These are phyloP conservation scores for Eurytoma californica DNA, from an alignment of 2,888 invertebrate species.

Conservation along the genomic window DNA sequence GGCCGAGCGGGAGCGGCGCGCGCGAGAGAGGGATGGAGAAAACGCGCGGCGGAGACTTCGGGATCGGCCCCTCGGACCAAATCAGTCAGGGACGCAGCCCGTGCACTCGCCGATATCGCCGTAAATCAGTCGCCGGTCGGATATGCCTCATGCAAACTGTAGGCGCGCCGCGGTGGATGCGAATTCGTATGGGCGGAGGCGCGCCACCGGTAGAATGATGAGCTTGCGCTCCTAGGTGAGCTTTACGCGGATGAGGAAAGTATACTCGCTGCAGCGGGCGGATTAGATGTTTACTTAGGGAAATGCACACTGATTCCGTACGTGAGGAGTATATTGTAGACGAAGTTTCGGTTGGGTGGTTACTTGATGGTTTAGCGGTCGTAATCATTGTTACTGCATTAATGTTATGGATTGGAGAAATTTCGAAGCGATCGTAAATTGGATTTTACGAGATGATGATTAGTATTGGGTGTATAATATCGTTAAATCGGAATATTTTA, in stretches of 20 bases:
- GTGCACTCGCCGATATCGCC: slow-evolving; percentile 18
- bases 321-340: too few species aligned
- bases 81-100: slow-evolving; percentile 49
- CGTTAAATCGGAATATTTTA: too few species aligned
- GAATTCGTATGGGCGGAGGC: background rate
- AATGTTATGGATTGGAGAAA: too few species aligned
- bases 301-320: too few species aligned
- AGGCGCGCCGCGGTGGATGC: background rate
- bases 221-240: background rate
- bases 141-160: slow-evolving; percentile 26
- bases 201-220: background rate
- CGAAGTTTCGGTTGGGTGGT: too few species aligned
- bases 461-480: too few species aligned
- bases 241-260: too few species aligned
- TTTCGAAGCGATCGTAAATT: too few species aligned
- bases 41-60: background rate
- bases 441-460: too few species aligned
- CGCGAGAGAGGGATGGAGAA: slow-evolving; percentile 30
- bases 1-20: slow-evolving; percentile 38
- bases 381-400: too few species aligned
- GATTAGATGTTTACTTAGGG: background rate
- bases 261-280: too few species aligned
- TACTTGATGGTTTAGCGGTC: too few species aligned
- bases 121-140: slow-evolving; percentile 44
- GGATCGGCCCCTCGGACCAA: slow-evolving; percentile 53